A percentile compares a stretch with the other conserved stretches of the same genome.
These are phyloP conservation scores for Frankliniella intonsa DNA, from an alignment of 2,888 invertebrate genomes.

Conservation along the genomic window DNA sequence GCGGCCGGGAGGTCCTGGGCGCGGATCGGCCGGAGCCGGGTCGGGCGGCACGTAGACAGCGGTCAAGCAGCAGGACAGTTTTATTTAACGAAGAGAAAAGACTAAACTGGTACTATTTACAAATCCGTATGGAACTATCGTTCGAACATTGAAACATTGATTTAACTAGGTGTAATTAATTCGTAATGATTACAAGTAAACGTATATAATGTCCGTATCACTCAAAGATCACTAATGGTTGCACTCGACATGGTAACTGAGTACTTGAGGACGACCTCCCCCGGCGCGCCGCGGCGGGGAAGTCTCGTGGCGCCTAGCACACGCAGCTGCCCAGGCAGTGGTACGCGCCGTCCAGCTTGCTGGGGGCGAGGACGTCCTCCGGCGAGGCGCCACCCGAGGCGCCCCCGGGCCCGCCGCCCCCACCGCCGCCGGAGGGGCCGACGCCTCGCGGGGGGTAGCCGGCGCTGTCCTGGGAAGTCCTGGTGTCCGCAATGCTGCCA, in stretches of 20 bases:
- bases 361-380: background rate
- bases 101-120: background rate
- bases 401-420: background rate
- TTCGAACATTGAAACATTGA: background rate
- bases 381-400: background rate
- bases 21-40: too few species aligned
- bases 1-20: too few species aligned
- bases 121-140: background rate
- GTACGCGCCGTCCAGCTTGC: background rate
- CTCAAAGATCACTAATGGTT: background rate
- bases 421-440: background rate
- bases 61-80: background rate
- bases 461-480: background rate
- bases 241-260: background rate
- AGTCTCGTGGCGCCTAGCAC: background rate
- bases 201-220: background rate
- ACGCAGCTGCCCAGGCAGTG: slow-evolving; percentile 21
- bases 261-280: background rate
- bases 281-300: background rate
- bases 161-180: background rate
- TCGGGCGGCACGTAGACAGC: background rate
- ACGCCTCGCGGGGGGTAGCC: background rate
- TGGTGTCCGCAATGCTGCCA: background rate
- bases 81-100: background rate
- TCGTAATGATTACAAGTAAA: background rate